Evolutionary conservation across 37 sponge, comb jelly and placozoan species (phyloP).

Genomic region (Hexactinellida sp.): DNA sequence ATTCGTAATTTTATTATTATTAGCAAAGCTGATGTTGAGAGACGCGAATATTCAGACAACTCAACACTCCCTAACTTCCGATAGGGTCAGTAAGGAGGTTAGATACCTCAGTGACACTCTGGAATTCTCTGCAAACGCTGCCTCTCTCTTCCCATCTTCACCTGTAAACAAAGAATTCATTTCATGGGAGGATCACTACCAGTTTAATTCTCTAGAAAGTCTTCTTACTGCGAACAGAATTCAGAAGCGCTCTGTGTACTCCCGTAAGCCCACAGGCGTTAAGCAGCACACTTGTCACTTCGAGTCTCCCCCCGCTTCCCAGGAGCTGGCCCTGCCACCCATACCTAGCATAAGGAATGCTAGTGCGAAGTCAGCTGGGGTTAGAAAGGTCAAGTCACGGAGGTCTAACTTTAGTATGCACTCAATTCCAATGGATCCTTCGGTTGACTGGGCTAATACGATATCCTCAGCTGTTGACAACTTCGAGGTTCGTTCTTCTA

Average conservation of each 20-base stretch:
- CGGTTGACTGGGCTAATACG: neutral
- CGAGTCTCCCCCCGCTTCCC: neutral
- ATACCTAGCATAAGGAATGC: neutral
- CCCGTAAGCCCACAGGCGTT: neutral
- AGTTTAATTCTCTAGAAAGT: neutral
- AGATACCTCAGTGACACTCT: neutral
- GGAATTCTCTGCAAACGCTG: neutral
- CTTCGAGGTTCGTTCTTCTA: neutral
- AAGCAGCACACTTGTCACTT: neutral
- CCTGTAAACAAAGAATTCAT: neutral
- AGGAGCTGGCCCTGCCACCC: neutral
- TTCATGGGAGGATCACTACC: slow-evolving; percentile 9
- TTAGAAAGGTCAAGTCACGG: neutral
- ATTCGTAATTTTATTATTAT: too few relatives aligned
- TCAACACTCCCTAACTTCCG: neutral
- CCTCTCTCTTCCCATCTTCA: neutral
- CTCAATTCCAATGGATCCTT: neutral
- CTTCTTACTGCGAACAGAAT: neutral
- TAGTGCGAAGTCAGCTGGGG: neutral
- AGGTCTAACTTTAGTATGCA: neutral
- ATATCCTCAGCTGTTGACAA: neutral
- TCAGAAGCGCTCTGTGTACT: neutral
- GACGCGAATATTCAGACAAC: neutral
- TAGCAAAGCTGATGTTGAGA: neutral
- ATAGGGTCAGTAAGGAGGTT: neutral